phyloP scores from a whole-genome alignment of 1,140 invertebrate genomes.

The Euwallacea similis region DNA sequence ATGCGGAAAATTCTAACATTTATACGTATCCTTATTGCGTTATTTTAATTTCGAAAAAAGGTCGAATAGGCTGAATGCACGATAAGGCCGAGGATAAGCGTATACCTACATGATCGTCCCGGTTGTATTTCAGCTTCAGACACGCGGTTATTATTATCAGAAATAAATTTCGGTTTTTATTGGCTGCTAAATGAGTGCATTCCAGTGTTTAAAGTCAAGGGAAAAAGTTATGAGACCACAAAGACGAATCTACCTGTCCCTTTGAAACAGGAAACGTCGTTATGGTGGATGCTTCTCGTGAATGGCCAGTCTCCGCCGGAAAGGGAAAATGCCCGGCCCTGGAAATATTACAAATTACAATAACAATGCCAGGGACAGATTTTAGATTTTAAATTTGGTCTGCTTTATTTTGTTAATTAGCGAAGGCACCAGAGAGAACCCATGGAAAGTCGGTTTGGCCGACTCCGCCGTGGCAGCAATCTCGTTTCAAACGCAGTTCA shows the following conservation, averaged over 20 bases:
- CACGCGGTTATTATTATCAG: too few species aligned
- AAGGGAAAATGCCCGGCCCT: conserved; percentile 31
- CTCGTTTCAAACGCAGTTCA: background rate
- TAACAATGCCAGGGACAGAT: conserved; percentile 23
- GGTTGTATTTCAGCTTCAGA: background rate
- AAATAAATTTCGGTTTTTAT: conserved; percentile 4
- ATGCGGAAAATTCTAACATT: conserved; percentile 28
- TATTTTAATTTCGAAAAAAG: conserved; percentile 22
- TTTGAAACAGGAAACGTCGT: conserved; percentile 28
- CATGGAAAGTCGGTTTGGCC: background rate
- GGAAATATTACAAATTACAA: conserved; percentile 13
- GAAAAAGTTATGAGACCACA: conserved; percentile 3
- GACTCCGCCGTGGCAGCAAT: background rate
- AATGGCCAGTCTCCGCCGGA: conserved; percentile 21
- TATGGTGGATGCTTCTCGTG: conserved; percentile 25
- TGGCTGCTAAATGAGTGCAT: background rate
- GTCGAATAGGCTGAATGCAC: conserved; percentile 7
- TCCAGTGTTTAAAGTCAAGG: background rate
- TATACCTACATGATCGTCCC: background rate
- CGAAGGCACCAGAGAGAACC: background rate
- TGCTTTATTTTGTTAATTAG: background rate
- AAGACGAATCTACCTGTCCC: conserved; percentile 27
- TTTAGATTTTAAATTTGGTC: conserved; percentile 5
- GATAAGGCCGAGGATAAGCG: conserved; percentile 1
- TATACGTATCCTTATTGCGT: conserved; percentile 17